Evolutionary conservation across 2,888 invertebrate species (phyloP).

Genomic region (Prosapia bicincta): DNA sequence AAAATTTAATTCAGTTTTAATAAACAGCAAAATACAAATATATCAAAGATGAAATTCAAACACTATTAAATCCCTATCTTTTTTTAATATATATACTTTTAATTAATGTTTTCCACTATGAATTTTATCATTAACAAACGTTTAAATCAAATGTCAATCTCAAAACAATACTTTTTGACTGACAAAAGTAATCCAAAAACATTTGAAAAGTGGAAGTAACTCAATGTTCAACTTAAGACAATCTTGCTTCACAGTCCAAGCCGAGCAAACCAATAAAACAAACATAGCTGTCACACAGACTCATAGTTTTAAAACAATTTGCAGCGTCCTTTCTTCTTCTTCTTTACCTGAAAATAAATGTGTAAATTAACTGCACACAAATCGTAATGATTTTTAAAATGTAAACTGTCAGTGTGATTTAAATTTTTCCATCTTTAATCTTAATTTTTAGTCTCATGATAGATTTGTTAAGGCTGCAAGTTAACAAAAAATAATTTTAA

Average conservation of each 20-base stretch:
- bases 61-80: neutral
- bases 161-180: neutral
- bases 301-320: conserved; percentile 65
- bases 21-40: neutral
- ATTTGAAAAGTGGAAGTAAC: neutral
- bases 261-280: neutral
- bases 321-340: conserved; percentile 90
- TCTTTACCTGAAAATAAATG: conserved; percentile 54
- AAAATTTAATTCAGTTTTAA: neutral
- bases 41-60: neutral
- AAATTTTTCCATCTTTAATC: no score
- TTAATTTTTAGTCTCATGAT: no score
- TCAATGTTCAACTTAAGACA: neutral
- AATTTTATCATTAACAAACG: neutral
- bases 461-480: no score
- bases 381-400: no score
- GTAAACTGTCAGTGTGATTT: no score
- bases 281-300: neutral
- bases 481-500: no score
- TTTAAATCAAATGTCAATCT: neutral
- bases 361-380: no score
- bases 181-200: neutral
- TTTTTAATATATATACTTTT: neutral
- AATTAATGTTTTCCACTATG: neutral
- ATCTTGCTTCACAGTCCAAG: neutral